These are phyloP conservation scores for Germaria angustata DNA, from an alignment of 2,888 invertebrate species.

Conservation along the genomic window DNA sequence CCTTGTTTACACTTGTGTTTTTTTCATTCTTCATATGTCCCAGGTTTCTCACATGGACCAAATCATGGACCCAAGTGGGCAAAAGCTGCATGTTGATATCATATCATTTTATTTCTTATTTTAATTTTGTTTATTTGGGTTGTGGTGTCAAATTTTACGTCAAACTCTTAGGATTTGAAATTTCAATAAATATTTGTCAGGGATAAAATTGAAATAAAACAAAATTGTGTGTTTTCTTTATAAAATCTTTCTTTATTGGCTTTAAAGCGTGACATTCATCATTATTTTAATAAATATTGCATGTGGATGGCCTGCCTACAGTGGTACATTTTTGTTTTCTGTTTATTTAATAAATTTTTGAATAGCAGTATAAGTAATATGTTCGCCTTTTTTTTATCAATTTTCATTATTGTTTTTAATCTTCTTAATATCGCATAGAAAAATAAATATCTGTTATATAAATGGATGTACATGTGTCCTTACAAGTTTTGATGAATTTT, in stretches of 20 bases:
- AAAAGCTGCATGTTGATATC: too few relatives aligned
- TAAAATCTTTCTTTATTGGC: conserved; percentile 71
- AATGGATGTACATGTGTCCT: too few relatives aligned
- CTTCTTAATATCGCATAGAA: conserved; percentile 63
- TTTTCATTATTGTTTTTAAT: conserved; percentile 52
- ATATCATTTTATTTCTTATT: too few relatives aligned
- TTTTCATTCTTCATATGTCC: too few relatives aligned
- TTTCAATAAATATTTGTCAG: too few relatives aligned
- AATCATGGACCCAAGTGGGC: too few relatives aligned
- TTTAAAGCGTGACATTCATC: conserved; percentile 73
- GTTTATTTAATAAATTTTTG: conserved; percentile 14
- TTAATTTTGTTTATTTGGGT: too few relatives aligned
- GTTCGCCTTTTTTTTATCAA: conserved; percentile 38
- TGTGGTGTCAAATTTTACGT: too few relatives aligned
- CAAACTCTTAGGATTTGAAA: too few relatives aligned
- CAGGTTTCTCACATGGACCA: too few relatives aligned
- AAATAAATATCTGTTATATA: conserved; percentile 55
- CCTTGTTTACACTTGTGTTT: too few relatives aligned
- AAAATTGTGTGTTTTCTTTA: conserved; percentile 69
- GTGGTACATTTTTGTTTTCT: conserved; percentile 42
- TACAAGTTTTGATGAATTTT: not conserved
- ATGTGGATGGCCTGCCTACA: conserved; percentile 64
- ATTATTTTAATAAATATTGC: conserved; percentile 56
- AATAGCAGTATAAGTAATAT: conserved; percentile 48
- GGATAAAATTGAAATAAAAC: conserved; percentile 19